Conservation (phyloP, 35 echinoderm and acorn worm species). For the Ophiothrix spiculata region DNA sequence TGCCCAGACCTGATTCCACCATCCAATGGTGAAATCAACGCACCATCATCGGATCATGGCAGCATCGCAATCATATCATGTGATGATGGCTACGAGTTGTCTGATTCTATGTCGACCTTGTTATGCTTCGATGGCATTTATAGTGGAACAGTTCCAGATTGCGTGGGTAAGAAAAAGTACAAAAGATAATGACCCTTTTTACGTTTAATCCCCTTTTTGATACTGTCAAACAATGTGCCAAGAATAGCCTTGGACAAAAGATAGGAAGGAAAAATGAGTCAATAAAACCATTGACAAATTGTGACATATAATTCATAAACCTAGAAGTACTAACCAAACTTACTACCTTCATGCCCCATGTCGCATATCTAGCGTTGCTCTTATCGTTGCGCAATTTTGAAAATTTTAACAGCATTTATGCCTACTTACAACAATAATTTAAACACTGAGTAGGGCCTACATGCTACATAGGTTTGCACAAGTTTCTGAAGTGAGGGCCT, state of each 20-base stretch:
- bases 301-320: background rate
- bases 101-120: background rate
- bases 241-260: background rate
- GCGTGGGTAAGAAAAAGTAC: constrained; percentile 21
- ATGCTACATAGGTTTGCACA: too few species aligned
- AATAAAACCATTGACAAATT: background rate
- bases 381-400: too few species aligned
- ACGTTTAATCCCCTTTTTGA: background rate
- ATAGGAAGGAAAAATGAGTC: background rate
- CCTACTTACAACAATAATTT: too few species aligned
- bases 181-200: background rate
- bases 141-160: constrained; percentile 34
- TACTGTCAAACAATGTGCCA: background rate
- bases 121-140: constrained; percentile 18
- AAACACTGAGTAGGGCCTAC: too few species aligned
- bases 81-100: constrained; percentile 27
- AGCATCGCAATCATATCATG: constrained; percentile 37
- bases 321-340: background rate
- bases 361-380: too few species aligned
- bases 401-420: too few species aligned
- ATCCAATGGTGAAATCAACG: constrained; percentile 26
- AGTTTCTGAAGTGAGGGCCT: too few species aligned
- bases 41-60: constrained; percentile 20
- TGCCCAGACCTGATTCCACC: constrained; percentile 19
- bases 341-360: background rate